A percentile compares a stretch with the other conserved stretches of the same genome.
phyloP scores from a whole-genome alignment of 2,113 vertebrate genomes.

The human (Homo sapiens) region DNA sequence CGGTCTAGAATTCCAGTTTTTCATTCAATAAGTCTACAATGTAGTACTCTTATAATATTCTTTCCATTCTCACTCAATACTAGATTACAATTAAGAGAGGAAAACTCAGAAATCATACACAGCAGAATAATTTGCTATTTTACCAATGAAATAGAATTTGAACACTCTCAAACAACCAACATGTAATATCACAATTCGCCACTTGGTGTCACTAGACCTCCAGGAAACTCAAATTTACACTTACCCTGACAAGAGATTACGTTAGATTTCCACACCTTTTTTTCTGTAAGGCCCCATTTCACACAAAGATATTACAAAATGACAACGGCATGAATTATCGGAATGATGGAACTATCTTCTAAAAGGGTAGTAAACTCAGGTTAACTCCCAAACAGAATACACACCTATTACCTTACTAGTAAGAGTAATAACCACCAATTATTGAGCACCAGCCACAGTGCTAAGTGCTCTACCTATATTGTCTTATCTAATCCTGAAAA shows the following conservation, averaged over 20 bases:
- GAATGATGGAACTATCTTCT: background rate
- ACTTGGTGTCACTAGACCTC: constrained; percentile 72
- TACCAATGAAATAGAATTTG: background rate
- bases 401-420: background rate
- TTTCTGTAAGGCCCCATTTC: background rate
- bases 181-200: constrained; percentile 52
- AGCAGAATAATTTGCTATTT: background rate
- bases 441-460: fast-evolving
- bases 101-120: background rate
- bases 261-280: background rate
- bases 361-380: background rate
- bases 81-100: background rate
- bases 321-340: background rate
- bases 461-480: background rate
- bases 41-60: background rate
- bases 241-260: fast-evolving
- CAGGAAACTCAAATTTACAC: background rate
- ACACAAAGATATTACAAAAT: constrained; percentile 23
- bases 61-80: background rate
- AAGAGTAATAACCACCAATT: background rate
- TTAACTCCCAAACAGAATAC: background rate
- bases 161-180: background rate
- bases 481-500: background rate
- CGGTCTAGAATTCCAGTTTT: fast-evolving
- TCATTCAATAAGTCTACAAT: fast-evolving